Percentiles rank a stretch among this genome's conserved stretches.
Conservation (phyloP, 2,797 vertebrate species). For the Xenops minutus region DNA sequence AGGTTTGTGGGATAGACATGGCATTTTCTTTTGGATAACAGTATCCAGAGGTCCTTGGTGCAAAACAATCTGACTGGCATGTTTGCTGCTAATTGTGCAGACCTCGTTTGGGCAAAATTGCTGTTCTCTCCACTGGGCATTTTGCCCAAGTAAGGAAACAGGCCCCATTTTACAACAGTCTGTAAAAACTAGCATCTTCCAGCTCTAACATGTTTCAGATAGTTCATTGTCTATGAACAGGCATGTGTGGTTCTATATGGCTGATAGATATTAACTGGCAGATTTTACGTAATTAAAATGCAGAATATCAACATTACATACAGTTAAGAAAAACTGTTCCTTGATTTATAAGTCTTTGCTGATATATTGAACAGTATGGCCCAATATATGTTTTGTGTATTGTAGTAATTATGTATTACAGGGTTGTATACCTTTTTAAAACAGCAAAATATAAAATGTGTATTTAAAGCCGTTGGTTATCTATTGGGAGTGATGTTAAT, state of each 20-base stretch:
- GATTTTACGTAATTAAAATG: constrained; percentile 13
- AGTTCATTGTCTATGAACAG: background rate
- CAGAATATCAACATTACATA: background rate
- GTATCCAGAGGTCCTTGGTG: background rate
- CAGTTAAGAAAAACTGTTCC: background rate
- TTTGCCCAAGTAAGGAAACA: constrained; percentile 14
- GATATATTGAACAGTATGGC: background rate
- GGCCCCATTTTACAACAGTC: background rate
- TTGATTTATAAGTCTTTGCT: constrained; percentile 26
- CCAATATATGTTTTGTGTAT: background rate
- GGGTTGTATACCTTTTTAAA: constrained; percentile 31
- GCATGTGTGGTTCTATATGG: background rate
- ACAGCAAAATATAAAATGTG: constrained; percentile 40
- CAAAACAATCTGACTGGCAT: background rate
- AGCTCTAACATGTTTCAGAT: background rate
- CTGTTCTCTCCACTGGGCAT: background rate
- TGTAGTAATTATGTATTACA: constrained; percentile 21
- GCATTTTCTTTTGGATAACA: background rate
- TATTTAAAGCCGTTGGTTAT: constrained; percentile 38
- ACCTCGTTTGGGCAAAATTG: constrained; percentile 11
- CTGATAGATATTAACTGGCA: background rate
- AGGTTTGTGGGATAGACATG: accelerated
- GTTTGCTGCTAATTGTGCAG: background rate
- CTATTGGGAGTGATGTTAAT: constrained; percentile 21
- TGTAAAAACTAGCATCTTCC: background rate